These are phyloP conservation scores for Lepidostoma basale DNA, from an alignment of 1,140 invertebrate species.

Conservation along the genomic window DNA sequence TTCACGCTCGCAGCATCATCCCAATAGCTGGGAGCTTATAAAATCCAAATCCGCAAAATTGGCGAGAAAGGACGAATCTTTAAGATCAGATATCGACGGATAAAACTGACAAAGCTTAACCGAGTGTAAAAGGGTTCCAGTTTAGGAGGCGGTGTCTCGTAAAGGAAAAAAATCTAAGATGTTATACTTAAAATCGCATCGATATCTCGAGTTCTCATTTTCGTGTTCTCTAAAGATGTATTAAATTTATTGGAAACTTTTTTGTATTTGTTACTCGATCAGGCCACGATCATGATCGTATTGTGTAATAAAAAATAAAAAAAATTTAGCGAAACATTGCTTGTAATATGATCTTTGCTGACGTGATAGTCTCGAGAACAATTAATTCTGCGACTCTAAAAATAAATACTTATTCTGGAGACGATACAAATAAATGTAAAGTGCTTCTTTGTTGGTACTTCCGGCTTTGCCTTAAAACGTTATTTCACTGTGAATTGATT, in stretches of 20 bases:
- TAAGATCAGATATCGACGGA: constrained; percentile 13
- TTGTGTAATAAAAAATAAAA: too few species aligned
- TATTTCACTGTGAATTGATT: not conserved
- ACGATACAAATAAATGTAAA: too few species aligned
- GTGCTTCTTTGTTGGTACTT: not conserved
- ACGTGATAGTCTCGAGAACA: not conserved
- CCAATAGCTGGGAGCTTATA: constrained; percentile 16
- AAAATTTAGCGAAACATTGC: too few species aligned
- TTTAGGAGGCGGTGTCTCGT: not conserved
- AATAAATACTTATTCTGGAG: not conserved
- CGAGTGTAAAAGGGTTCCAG: not conserved
- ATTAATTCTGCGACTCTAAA: not conserved
- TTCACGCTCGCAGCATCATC: not conserved
- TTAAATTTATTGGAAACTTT: too few species aligned
- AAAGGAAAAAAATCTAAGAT: too few species aligned
- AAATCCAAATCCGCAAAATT: constrained; percentile 20
- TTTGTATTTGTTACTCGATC: too few species aligned
- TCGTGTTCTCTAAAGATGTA: too few species aligned
- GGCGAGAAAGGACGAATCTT: constrained; percentile 20
- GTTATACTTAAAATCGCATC: too few species aligned
- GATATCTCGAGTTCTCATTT: too few species aligned
- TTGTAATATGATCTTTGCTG: not conserved
- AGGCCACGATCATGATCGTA: too few species aligned
- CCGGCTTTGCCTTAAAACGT: not conserved
- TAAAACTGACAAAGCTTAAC: constrained; percentile 17